phyloP scores from a whole-genome alignment of 2,113 vertebrate genomes.

The Etia nguti region DNA sequence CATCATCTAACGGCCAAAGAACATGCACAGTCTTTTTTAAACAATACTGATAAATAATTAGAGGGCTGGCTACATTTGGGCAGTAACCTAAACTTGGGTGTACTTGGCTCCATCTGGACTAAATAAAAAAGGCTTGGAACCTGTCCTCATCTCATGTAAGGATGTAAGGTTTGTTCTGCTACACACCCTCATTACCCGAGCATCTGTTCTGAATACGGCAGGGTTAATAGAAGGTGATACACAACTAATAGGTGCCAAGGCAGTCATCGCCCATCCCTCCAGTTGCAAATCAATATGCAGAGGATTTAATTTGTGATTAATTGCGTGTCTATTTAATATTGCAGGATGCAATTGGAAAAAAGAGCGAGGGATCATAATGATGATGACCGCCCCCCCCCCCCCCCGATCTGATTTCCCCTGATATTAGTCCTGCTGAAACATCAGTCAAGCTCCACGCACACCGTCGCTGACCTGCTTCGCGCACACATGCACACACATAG shows the following conservation, averaged over 20 bases:
- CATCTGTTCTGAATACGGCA: slow-evolving; percentile 24
- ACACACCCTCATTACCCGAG: slow-evolving; percentile 22
- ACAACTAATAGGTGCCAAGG: not conserved
- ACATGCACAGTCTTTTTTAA: not conserved
- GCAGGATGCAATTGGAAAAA: not conserved
- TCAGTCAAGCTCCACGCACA: slow-evolving; percentile 29
- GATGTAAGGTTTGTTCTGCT: slow-evolving; percentile 44
- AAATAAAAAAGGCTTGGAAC: not conserved
- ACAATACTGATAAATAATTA: not conserved
- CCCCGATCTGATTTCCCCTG: slow-evolving; percentile 52
- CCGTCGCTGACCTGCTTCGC: not conserved
- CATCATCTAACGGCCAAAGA: not conserved
- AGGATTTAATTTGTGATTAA: slow-evolving; percentile 50
- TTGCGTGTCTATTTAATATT: not conserved
- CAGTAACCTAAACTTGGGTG: slow-evolving; percentile 21
- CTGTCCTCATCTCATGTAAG: slow-evolving; percentile 14
- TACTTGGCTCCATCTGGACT: not conserved
- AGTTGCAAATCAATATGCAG: slow-evolving; percentile 37
- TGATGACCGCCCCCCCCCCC: slow-evolving; percentile 7
- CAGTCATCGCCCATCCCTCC: slow-evolving; percentile 6
- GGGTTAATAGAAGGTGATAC: slow-evolving; percentile 34
- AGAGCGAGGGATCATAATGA: slow-evolving; percentile 12
- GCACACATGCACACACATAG: not conserved
- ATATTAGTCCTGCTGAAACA: slow-evolving; percentile 35
- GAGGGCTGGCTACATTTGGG: not conserved